Base-by-base conservation (phyloP, 2,797 vertebrate species). In the Leptatherina wallacei region DNA sequence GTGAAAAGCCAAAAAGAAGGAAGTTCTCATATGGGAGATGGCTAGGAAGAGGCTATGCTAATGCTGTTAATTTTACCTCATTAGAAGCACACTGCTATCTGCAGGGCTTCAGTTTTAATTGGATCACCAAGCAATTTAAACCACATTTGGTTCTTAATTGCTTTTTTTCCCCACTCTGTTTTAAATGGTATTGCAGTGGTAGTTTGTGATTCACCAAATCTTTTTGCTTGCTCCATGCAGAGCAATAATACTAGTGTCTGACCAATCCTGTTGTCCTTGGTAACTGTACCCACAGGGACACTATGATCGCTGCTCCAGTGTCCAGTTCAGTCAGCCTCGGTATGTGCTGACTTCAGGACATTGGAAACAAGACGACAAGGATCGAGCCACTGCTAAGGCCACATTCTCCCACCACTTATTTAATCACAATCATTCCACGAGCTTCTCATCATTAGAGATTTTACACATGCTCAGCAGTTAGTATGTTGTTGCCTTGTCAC, bases 31-130 rank as follows among this genome's bases (percentile, higher is more conserved):
- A 49, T 71, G 65, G 76, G 57, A 67, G 81, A 83, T 80, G 57
- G 77, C 78, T 35, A 65, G 71, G 65, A 78, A 73, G 59, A 87
- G 77, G 76, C 83, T 60, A 73, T 78, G 77, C 83, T 89, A 87
- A 90, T 81, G 71, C 81, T 90, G 84, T 85, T 90, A 85, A 90
- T 90, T 93, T 82, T 75, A 78, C 82, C 86, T 92, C 88, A 88
- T 94, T 92, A 91, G 86, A 82, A 85, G 83, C 80, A 44, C 80
- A 83, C 83, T 77, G 75, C 80, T 92, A 87, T 94, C 90, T 90
- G 89, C 88, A 84, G 91, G 91, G 82, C 88, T 88, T 92, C 64
- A 12, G 44, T 86, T 90, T 92, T 93, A 92, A 93, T 93, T 92
- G 89, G 91, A 91, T 92, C 88, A 85, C 84, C 84, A 73, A 85